Percentiles rank a stretch among this genome's conserved stretches.
phyloP scores from a whole-genome alignment of 2,797 vertebrate genomes.

The Artibeus lituratus region DNA sequence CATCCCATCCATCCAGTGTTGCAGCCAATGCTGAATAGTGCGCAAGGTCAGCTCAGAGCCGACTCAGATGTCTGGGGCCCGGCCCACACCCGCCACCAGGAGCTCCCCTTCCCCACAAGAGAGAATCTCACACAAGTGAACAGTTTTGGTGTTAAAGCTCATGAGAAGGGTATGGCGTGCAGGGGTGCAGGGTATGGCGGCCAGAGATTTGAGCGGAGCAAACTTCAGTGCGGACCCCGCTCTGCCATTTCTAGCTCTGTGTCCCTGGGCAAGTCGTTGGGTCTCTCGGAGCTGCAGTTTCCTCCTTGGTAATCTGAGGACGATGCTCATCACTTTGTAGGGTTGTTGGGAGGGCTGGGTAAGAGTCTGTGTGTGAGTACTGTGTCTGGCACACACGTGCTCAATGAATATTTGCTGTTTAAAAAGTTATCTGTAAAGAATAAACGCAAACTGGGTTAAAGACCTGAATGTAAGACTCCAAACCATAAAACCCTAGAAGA shows the following conservation, averaged over 20 bases:
- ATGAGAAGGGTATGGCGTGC: too few species aligned
- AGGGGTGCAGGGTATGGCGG: not conserved
- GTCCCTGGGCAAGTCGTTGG: not conserved
- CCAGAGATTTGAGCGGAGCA: not conserved
- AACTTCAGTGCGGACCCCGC: not conserved
- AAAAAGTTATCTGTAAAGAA: not conserved
- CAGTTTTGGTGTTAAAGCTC: not conserved
- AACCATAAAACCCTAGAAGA: not conserved
- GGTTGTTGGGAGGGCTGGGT: not conserved
- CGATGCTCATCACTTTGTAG: not conserved
- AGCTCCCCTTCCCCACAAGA: not conserved
- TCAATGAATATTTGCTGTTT: slow-evolving; percentile 21
- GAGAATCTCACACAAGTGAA: not conserved
- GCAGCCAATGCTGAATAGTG: not conserved
- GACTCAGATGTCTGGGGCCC: not conserved
- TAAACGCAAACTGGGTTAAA: not conserved
- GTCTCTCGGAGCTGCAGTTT: not conserved
- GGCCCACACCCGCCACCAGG: not conserved
- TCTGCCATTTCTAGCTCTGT: not conserved
- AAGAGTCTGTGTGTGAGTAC: not conserved
- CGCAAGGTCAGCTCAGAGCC: not conserved
- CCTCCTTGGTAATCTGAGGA: not conserved
- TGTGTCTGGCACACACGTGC: not conserved
- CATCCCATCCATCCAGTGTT: not conserved
- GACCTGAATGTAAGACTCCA: not conserved